Evolutionary conservation across 1,140 invertebrate species (phyloP).

Genomic region (Macrobrachium rosenbergii): DNA sequence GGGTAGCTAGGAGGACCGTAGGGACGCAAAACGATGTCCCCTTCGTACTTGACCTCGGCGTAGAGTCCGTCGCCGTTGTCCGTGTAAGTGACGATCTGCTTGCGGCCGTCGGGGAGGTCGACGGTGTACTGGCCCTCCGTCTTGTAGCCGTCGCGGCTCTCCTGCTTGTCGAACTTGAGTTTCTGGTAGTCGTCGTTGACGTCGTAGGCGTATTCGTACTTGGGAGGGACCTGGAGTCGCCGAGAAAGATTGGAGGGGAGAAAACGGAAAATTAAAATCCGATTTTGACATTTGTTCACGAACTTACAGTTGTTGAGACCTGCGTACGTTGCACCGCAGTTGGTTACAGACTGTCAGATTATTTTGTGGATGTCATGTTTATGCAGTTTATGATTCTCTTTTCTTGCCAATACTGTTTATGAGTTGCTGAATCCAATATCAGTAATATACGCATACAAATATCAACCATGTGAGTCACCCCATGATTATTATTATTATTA

Average conservation of each 20-base stretch:
- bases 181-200: slow-evolving; percentile 5
- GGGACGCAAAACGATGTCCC: not conserved
- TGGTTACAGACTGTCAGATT: no score
- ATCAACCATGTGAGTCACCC: no score
- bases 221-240: not conserved
- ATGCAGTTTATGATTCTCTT: no score
- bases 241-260: no score
- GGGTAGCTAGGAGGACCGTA: not conserved
- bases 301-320: no score
- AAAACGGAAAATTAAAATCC: not conserved
- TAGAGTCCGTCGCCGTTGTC: slow-evolving; percentile 6
- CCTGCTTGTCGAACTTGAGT: slow-evolving; percentile 1
- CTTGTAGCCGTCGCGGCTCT: slow-evolving; percentile 2
- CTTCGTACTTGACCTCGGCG: slow-evolving; percentile 1
- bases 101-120: slow-evolving; percentile 4
- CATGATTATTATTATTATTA: no score
- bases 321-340: no score
- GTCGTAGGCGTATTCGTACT: not conserved
- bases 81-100: not conserved
- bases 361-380: no score
- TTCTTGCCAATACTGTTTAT: no score
- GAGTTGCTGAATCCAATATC: no score
- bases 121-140: not conserved
- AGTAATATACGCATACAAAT: no score
- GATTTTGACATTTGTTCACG: not conserved